Percentiles rank a stretch among this genome's conserved stretches.
phyloP scores from a whole-genome alignment of 1,140 invertebrate species.

The Brachionus asplanchnoidis region DNA sequence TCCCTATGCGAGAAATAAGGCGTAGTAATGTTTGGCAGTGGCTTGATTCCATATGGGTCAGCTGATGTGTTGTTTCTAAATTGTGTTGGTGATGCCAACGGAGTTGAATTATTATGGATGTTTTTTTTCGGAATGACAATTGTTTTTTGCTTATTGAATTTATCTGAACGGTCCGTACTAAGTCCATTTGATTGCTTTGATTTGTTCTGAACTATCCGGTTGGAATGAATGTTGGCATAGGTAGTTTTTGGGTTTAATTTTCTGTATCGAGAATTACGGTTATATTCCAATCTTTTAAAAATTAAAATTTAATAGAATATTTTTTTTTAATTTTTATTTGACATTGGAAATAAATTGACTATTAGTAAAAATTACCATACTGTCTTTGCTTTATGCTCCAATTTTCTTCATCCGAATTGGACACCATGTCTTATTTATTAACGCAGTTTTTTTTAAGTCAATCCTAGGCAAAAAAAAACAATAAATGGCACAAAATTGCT shows the following conservation, averaged over 20 bases:
- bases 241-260: conserved; percentile 28
- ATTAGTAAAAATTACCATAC: neutral
- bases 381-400: conserved; percentile 7
- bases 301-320: neutral
- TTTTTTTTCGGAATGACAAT: neutral
- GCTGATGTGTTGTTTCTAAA: conserved; percentile 29
- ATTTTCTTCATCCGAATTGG: neutral
- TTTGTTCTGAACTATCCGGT: neutral
- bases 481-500: neutral
- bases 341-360: neutral
- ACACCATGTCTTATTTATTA: neutral
- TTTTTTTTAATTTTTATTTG: neutral
- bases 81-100: neutral
- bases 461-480: neutral
- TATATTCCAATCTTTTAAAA: neutral
- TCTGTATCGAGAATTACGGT: neutral
- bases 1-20: conserved; percentile 23
- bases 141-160: conserved; percentile 11
- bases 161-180: neutral
- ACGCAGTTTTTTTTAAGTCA: neutral
- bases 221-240: neutral
- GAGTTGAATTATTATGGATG: neutral
- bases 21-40: conserved; percentile 9
- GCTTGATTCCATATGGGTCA: conserved; percentile 27
- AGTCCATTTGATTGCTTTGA: neutral